Percentiles rank a stretch among this genome's conserved stretches.
Conservation (phyloP, 1,140 invertebrate species). For the Rhopalosiphum padi region DNA sequence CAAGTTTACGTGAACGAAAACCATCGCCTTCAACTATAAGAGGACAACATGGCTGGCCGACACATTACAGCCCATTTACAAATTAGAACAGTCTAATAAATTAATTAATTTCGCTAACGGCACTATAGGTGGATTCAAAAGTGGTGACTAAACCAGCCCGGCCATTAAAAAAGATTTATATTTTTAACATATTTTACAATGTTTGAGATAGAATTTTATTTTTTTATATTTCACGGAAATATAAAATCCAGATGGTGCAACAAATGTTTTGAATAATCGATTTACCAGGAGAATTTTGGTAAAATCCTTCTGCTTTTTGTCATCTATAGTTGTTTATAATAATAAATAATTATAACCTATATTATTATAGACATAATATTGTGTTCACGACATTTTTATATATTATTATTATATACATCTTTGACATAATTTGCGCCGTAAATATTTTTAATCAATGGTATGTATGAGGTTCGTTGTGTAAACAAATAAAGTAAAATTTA, state of each 20-base stretch:
- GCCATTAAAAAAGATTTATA: slow-evolving; percentile 14
- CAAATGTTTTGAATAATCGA: background rate
- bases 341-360: background rate
- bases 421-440: background rate
- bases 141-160: background rate
- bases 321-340: background rate
- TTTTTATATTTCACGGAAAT: background rate
- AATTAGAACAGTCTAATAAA: background rate
- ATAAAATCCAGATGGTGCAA: background rate
- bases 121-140: background rate
- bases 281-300: background rate
- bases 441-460: slow-evolving; percentile 2
- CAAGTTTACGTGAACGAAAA: background rate
- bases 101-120: background rate
- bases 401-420: background rate
- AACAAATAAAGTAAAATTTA: background rate
- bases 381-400: background rate
- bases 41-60: background rate
- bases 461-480: background rate
- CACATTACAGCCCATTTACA: background rate
- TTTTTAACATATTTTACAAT: background rate
- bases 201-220: background rate
- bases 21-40: background rate
- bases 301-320: background rate
- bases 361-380: background rate